These are phyloP conservation scores for Argynnis bischoffii DNA, from an alignment of 2,888 invertebrate genomes.

Conservation along the genomic window DNA sequence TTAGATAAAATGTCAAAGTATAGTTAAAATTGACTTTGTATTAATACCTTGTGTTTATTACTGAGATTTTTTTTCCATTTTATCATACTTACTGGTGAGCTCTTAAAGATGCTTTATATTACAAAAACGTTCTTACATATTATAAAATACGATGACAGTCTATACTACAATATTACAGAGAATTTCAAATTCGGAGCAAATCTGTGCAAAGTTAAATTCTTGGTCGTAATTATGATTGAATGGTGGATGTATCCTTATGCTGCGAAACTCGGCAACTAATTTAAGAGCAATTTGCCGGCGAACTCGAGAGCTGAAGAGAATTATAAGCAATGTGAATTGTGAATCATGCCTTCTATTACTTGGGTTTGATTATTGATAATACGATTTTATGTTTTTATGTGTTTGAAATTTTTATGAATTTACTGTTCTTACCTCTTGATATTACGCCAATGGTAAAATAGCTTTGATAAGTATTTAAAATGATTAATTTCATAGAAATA, in stretches of 20 bases:
- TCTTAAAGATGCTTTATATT: no score
- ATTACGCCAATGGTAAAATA: neutral
- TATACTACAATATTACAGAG: neutral
- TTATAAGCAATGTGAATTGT: conserved; percentile 40
- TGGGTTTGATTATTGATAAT: conserved; percentile 44
- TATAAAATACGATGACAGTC: neutral
- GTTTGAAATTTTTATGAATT: neutral
- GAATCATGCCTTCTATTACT: conserved; percentile 48
- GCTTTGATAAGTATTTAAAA: neutral
- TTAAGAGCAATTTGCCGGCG: conserved; percentile 58
- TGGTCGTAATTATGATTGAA: conserved; percentile 40
- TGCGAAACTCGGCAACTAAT: conserved; percentile 54
- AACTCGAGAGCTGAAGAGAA: conserved; percentile 44
- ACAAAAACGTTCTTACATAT: no score
- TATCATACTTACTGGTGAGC: no score
- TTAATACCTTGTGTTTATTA: no score
- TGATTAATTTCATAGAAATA: neutral
- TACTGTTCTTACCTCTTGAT: neutral
- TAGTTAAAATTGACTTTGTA: no score
- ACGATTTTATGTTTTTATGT: conserved; percentile 26
- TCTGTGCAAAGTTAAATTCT: conserved; percentile 38
- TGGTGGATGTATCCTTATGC: conserved; percentile 36
- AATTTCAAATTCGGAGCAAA: conserved; percentile 6
- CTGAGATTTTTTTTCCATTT: no score
- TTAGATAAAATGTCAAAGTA: no score